These are phyloP conservation scores for Drosophila melanogaster DNA, from an alignment of 1,140 invertebrate genomes.

Conservation along the genomic window DNA sequence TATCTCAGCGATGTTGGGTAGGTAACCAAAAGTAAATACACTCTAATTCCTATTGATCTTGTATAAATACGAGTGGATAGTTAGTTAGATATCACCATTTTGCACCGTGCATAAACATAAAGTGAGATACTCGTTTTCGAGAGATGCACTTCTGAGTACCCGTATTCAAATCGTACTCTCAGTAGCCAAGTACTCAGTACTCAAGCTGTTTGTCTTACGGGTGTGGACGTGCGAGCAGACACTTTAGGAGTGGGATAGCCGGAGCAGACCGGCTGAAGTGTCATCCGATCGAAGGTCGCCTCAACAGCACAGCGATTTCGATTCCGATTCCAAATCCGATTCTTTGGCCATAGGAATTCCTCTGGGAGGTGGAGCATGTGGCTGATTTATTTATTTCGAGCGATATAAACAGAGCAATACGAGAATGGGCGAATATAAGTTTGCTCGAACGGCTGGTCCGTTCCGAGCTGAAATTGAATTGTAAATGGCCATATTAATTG, in stretches of 20 bases:
- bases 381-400: constrained; percentile 40
- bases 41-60: neutral
- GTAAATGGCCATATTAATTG: constrained; percentile 52
- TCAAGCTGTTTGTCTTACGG: constrained; percentile 34
- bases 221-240: constrained; percentile 7
- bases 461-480: constrained; percentile 26
- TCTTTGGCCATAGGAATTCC: constrained; percentile 25
- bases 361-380: constrained; percentile 14
- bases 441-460: constrained; percentile 5
- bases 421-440: constrained; percentile 18
- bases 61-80: neutral
- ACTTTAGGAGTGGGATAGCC: constrained; percentile 9
- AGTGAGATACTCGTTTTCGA: constrained; percentile 18
- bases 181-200: constrained; percentile 3
- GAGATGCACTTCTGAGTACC: constrained; percentile 33
- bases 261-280: constrained; percentile 17
- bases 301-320: constrained; percentile 10
- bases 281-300: constrained; percentile 49
- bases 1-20: neutral
- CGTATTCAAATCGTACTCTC: constrained; percentile 6
- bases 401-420: constrained; percentile 32
- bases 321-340: neutral
- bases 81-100: neutral
- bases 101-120: constrained; percentile 1
- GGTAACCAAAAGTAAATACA: neutral